Conservation (phyloP, 2,113 vertebrate genomes). For the Catharus minimus region DNA sequence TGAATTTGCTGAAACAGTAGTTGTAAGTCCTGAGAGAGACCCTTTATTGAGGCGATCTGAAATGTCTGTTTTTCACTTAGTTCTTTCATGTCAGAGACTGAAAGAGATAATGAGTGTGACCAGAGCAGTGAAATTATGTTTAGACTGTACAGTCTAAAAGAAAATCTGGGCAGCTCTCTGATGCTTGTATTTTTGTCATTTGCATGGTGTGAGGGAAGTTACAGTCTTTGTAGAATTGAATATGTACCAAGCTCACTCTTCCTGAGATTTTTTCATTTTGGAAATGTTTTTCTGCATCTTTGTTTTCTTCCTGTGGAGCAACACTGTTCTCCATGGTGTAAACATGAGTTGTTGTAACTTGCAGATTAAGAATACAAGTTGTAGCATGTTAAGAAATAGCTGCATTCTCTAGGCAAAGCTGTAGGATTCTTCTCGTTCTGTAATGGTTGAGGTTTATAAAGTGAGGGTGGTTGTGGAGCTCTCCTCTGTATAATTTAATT, state of each 20-base stretch:
- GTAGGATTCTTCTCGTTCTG: not conserved
- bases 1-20: not conserved
- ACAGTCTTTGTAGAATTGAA: not conserved
- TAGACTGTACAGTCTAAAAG: not conserved
- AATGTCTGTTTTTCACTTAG: not conserved
- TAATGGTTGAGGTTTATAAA: not conserved
- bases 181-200: not conserved
- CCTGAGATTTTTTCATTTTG: not conserved
- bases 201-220: not conserved
- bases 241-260: not conserved
- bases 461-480: not conserved
- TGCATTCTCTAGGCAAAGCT: not conserved
- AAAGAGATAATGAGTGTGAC: not conserved
- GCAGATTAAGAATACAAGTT: not conserved
- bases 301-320: not conserved
- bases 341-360: not conserved
- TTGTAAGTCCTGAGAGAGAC: not conserved
- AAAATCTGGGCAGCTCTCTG: rapidly evolving
- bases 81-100: not conserved
- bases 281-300: not conserved
- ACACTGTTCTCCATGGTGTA: not conserved
- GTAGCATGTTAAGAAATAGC: not conserved
- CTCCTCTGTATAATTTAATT: slow-evolving; percentile 39
- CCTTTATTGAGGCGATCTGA: rapidly evolving
- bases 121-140: not conserved